Evolutionary conservation across 2,888 invertebrate genomes (phyloP), one percentile per base, ranked within the genome.

Genomic region (Pyrochroa serraticornis): DNA sequence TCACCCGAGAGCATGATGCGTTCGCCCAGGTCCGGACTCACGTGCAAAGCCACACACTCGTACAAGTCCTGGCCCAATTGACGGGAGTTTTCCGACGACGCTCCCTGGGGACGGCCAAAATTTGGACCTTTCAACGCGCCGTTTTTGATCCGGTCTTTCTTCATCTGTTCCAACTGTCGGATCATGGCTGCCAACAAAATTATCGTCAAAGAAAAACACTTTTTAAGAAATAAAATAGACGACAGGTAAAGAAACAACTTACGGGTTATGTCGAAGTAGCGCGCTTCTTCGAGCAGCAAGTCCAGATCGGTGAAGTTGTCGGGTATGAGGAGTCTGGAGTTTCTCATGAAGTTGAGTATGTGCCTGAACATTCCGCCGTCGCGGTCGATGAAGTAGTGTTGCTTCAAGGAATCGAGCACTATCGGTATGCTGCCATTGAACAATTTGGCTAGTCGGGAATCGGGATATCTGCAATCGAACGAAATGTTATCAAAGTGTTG

Each of bases 351-450:
- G 82, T 97, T 97, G 63, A 99, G 85, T 73, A 99, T 94, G 79
- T 98, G 96, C 13, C 97, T 87, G 82, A 99, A 99, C 91, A 97
- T 94, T 66, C 92, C 93, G 2, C 98, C 97, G 77, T 99, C 98
- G 44, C 98, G 86, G 82, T 99, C 98, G 72, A 99, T 96, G 82
- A 98, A 99, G 80, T 98, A 98, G 78, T 99, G 97, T 77, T 97
- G 97, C 80, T 97, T 97, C 67, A 97, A 81, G 3, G 93, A 94
- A 78, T 97, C 97, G 78, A 97, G 81, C 9, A 97, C 95, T 67
- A 97, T 96, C 2, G 97, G 97, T 71, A 97, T 93, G 69, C 89
- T 91, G 33, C 97, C 97, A 77, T 95, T 95, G 82, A 97, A 97
- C 78, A 97, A 86, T 81, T 92, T 92, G 8, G 93, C 95, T 68